Percentiles rank a stretch among this genome's conserved stretches.
Evolutionary conservation across 2,888 invertebrate genomes (phyloP).

Genomic region (Eueremaeus valkanovi): DNA sequence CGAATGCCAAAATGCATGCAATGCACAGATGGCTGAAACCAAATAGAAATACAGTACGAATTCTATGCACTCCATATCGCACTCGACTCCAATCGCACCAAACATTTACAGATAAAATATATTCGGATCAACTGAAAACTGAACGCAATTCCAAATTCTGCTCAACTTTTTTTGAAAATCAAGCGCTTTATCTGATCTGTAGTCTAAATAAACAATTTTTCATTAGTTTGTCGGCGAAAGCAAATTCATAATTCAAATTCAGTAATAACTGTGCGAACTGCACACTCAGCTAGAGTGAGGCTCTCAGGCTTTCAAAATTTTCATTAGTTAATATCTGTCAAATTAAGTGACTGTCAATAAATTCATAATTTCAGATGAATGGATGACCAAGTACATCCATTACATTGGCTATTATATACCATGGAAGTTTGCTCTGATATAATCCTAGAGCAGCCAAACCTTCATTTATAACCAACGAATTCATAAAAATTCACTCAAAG

Average conservation of each 20-base stretch:
- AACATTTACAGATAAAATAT: background rate
- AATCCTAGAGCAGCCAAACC: too few species aligned
- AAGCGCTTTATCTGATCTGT: background rate
- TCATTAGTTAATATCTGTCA: too few species aligned
- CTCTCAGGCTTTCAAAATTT: too few species aligned
- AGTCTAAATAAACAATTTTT: constrained; percentile 1
- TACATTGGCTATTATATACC: too few species aligned
- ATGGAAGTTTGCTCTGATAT: too few species aligned
- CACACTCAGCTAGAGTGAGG: too few species aligned
- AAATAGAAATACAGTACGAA: background rate
- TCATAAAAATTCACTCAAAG: too few species aligned
- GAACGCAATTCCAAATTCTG: background rate
- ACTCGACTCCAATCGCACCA: too few species aligned
- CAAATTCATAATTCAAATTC: background rate
- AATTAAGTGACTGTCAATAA: background rate
- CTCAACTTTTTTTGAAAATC: background rate
- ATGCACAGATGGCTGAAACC: constrained; percentile 12
- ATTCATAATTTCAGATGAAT: background rate
- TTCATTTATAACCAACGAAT: too few species aligned
- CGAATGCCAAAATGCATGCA: constrained; percentile 23
- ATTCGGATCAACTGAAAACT: background rate
- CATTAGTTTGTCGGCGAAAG: background rate
- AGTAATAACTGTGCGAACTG: background rate
- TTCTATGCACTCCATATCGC: background rate
- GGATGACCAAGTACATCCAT: too few species aligned